Conservation (phyloP, 2,113 vertebrate genomes). For the Prionailurus viverrinus region DNA sequence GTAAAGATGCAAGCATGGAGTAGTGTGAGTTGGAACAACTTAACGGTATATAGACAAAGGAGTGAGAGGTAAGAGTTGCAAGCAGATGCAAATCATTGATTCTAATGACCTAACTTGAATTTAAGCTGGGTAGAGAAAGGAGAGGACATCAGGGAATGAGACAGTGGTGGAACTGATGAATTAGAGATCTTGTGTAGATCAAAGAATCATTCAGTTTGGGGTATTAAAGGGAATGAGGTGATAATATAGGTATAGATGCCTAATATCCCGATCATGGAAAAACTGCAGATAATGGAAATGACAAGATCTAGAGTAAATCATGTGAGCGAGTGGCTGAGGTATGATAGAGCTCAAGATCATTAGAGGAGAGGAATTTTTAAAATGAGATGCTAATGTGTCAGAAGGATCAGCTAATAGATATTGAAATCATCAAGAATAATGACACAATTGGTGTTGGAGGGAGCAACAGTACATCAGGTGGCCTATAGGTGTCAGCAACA, state of each 20-base stretch:
- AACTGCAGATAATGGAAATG: not conserved
- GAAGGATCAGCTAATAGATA: not conserved
- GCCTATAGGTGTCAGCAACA: not conserved
- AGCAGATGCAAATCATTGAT: not conserved
- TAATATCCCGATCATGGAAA: slow-evolving; percentile 44
- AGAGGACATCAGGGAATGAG: not conserved
- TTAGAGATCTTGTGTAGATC: not conserved
- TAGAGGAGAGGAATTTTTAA: not conserved
- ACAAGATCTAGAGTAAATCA: slow-evolving; percentile 10
- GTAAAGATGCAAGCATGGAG: not conserved
- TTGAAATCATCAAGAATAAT: not conserved
- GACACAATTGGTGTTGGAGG: not conserved
- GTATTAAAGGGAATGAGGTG: not conserved
- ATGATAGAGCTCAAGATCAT: not conserved
- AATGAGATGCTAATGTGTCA: not conserved
- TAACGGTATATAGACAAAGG: not conserved
- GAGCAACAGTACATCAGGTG: not conserved
- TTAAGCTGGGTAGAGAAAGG: not conserved
- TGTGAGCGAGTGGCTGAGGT: not conserved
- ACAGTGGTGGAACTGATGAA: not conserved
- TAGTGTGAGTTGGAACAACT: not conserved
- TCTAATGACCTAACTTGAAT: slow-evolving; percentile 41
- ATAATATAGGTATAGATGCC: not conserved
- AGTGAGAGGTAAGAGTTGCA: not conserved
- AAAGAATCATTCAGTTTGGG: not conserved